Percentiles rank a stretch among this genome's conserved stretches.
phyloP scores from a whole-genome alignment of 1,140 invertebrate genomes.

The Metaphire vulgaris region DNA sequence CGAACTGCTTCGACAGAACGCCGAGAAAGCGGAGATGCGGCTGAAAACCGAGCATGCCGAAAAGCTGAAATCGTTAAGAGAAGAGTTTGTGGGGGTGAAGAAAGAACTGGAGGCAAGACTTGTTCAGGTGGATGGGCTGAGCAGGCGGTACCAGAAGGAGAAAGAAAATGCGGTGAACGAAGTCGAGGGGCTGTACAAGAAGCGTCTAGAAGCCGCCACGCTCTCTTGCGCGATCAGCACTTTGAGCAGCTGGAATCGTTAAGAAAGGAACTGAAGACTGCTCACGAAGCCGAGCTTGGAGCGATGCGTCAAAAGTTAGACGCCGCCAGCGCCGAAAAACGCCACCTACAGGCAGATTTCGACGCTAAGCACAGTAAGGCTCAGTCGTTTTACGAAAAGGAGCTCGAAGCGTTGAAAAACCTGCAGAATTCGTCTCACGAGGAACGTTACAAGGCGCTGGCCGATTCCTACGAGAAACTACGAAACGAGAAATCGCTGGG shows the following conservation, averaged over 20 bases:
- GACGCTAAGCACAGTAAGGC: constrained; percentile 45
- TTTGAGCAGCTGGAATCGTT: constrained; percentile 28
- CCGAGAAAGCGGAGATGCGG: constrained; percentile 38
- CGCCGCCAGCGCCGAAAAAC: constrained; percentile 36
- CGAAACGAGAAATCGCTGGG: constrained; percentile 39
- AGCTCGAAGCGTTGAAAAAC: constrained; percentile 42
- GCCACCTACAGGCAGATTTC: constrained; percentile 43
- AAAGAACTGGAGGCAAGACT: constrained; percentile 46
- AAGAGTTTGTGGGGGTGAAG: constrained; percentile 44
- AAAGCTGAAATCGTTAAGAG: constrained; percentile 41
- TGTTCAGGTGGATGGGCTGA: constrained; percentile 38
- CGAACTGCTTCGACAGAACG: constrained; percentile 38
- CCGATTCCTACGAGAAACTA: constrained; percentile 42
- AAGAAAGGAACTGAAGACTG: constrained; percentile 31
- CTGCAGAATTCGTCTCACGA: constrained; percentile 35
- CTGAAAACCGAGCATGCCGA: constrained; percentile 41
- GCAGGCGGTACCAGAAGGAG: constrained; percentile 38
- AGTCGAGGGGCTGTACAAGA: constrained; percentile 36
- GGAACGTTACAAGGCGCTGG: constrained; percentile 33
- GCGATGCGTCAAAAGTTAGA: constrained; percentile 30
- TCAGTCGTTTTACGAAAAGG: constrained; percentile 49
- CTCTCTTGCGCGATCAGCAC: constrained; percentile 29
- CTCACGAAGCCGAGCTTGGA: constrained; percentile 5
- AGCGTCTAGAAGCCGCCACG: constrained; percentile 34
- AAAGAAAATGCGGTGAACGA: constrained; percentile 40